Evolutionary conservation across 2,888 invertebrate genomes (phyloP).

Genomic region (Chrysolina haemoptera): DNA sequence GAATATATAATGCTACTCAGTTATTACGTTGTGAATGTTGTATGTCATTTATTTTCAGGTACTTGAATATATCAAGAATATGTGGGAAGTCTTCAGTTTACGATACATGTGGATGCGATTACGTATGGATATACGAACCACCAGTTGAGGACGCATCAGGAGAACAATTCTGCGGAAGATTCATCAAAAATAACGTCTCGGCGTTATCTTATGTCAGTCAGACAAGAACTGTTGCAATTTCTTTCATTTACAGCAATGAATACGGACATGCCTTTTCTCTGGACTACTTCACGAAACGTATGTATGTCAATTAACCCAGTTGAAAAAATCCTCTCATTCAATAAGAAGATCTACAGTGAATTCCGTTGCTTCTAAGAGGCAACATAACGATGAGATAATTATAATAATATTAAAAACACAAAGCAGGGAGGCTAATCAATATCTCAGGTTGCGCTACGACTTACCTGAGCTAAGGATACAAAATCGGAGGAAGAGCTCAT

Average conservation of each 20-base stretch:
- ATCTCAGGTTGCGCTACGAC: too few relatives aligned
- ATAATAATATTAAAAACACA: too few relatives aligned
- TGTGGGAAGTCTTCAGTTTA: slow-evolving; percentile 60
- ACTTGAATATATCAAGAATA: slow-evolving; percentile 63
- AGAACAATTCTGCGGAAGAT: slow-evolving; percentile 75
- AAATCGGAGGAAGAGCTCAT: too few relatives aligned
- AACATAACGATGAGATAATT: too few relatives aligned
- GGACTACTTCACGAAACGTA: slow-evolving; percentile 78
- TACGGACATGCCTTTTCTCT: slow-evolving; percentile 77
- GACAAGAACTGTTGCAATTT: slow-evolving; percentile 75
- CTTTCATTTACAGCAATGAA: slow-evolving; percentile 74
- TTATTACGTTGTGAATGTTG: background rate
- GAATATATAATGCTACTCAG: too few relatives aligned
- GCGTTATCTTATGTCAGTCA: slow-evolving; percentile 73
- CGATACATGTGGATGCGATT: slow-evolving; percentile 72
- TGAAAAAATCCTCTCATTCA: too few relatives aligned
- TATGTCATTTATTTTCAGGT: slow-evolving; percentile 55
- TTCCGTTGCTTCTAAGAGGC: background rate
- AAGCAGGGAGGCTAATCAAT: too few relatives aligned
- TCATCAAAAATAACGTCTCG: slow-evolving; percentile 58
- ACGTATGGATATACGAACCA: slow-evolving; percentile 78
- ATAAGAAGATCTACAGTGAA: too few relatives aligned
- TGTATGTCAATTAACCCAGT: slow-evolving; percentile 54
- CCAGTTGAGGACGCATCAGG: slow-evolving; percentile 76
- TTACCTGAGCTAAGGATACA: too few relatives aligned